Base-by-base conservation (phyloP, 2,888 invertebrate genomes). In the Synanthedon andrenaeformis region DNA sequence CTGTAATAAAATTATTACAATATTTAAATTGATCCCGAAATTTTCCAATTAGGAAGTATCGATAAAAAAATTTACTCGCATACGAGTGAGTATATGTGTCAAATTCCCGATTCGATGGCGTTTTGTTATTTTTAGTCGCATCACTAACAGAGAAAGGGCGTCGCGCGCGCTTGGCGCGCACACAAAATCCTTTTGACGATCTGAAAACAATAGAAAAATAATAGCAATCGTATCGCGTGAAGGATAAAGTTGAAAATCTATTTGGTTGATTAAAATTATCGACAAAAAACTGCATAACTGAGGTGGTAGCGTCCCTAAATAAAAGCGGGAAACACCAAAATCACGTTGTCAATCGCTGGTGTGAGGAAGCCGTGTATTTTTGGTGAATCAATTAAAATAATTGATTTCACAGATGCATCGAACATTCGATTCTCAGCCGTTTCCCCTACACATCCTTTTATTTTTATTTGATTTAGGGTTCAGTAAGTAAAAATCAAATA, bases 361-460 rank as follows among this genome's bases (percentile, higher is more conserved):
- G 58, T 57, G 52, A 58, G 77, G 85, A 84, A 84, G 81, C 82
- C 80, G 63, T 75, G 74, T 79, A 78, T 83, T 84, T 82, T 81
- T 77, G 78, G 82, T 70, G 75, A 74, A 77, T 81, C 83, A 81
- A 85, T 86, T 84, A 82, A 75, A 76, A 74, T 82, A 85, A 85
- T 84, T 83, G 85, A 82, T 81, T 79, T 74, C 69, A 80, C 83
- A 82, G 81, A 79, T 73, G 75, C 65, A 62, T 58, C 56, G 54
- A 45, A 45, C 55, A 45, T 28, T 59, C 55, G 59, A 60, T 66
- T 67, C 64, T 64, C 54, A 58, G 66, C 8, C 10, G 35, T 35
- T 35, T 35, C 35, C 35, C 35, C 35, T 35, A 35, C 35, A 35
- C 35, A 35, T 35, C 35, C 35, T 56, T 58, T 52, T 56, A n/a